Evolutionary conservation across 2,888 invertebrate species (phyloP), one percentile per base, ranked within the genome.

Genomic region (Lasius platythorax): DNA sequence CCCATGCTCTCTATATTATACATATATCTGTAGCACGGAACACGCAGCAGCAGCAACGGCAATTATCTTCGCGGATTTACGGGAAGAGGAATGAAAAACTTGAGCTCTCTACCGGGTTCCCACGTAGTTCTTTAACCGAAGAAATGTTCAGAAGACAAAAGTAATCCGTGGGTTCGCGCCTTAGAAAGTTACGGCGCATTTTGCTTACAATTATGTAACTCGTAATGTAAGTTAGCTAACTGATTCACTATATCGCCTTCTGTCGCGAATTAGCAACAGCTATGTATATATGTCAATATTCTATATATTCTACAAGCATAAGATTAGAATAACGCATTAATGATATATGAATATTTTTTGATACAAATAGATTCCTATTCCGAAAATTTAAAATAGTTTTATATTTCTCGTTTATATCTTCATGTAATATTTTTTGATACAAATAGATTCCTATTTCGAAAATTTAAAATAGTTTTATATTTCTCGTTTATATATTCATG

Each of bases 1-100:
- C 92, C 88, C 92, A 92, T 89, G 87, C 93, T 92, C 92, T 92
- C 92, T 91, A 92, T 86, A 85, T 87, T 85, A 87, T n/a, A n/a
- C n/a, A n/a, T 72, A 84, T 75, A 72, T 83, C 40, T n/a, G 18
- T 40, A 33, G 30, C 28, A 40, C 30, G 46, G 37, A 46, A 73
- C 73, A 61, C 72, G 12, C 53, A 46, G 33, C 33, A 50, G 43
- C 37, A 53, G 70, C 53, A 74, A n/a, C n/a, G 40, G 37, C 33
- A 87, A 91, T 92, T 91, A 90, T 89, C 83, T 81, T 87, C 81
- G 66, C 74, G 75, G 78, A 68, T 87, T 82, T 78, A 68, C 82
- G 85, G 85, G 75, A 86, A 82, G 82, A 50, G 58, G 84, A 46
- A 85, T 74, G 90, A 92, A 89, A 88, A 87, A 83, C 79, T 56